Percentiles rank a stretch among this genome's conserved stretches.
Evolutionary conservation across 1,140 invertebrate species (phyloP).

Genomic region (Eriocheir sinensis): DNA sequence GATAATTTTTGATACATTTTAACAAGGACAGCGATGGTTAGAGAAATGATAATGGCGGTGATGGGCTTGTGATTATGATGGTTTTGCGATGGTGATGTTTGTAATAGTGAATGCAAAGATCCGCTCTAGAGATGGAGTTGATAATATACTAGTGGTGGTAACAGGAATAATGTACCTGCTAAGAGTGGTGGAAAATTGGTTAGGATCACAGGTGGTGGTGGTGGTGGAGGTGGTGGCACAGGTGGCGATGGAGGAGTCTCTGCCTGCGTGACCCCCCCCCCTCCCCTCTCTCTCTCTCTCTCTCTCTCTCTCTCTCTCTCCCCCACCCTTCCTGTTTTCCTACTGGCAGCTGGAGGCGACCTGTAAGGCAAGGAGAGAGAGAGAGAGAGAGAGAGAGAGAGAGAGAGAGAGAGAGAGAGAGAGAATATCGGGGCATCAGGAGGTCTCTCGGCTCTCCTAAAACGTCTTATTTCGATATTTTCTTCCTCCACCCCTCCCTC

Average conservation of each 20-base stretch:
- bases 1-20: too few species aligned
- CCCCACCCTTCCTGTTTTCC: not conserved
- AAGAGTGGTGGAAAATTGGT: not conserved
- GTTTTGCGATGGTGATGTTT: too few species aligned
- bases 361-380: not conserved
- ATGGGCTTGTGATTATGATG: too few species aligned
- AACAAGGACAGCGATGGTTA: too few species aligned
- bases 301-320: not conserved
- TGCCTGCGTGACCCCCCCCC: not conserved
- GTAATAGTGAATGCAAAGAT: too few species aligned
- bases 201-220: not conserved
- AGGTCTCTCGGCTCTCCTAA: constrained; percentile 16
- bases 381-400: constrained; percentile 30
- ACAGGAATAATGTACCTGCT: too few species aligned
- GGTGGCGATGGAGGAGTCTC: not conserved
- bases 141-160: too few species aligned
- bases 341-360: too few species aligned
- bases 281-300: not conserved
- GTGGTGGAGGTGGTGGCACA: not conserved
- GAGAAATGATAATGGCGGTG: too few species aligned
- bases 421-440: not conserved
- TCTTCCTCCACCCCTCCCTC: not conserved
- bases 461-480: not conserved
- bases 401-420: not conserved
- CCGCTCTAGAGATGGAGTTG: too few species aligned